Evolutionary conservation across 2,888 invertebrate species (phyloP), one percentile per base, ranked within the genome.

Genomic region (Norana najaformis): DNA sequence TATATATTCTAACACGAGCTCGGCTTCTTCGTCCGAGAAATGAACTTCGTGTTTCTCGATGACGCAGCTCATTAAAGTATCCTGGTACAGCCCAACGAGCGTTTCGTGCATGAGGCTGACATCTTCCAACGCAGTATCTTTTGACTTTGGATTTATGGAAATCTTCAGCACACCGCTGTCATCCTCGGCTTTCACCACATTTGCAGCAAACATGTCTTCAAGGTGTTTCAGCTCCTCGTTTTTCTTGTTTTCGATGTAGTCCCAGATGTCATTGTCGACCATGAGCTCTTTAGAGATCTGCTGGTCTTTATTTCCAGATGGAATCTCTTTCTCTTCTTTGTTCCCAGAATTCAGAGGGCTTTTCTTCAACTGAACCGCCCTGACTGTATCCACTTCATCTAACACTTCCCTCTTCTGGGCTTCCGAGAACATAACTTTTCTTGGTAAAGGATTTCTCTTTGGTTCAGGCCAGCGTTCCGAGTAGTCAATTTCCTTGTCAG

Each of bases 141-240:
- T 18, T 6, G 37, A 85, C 37, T 85, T 85, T 35, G 85, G 35
- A 18, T 1, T 36, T 23, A 85, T 35, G 16, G 37, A 20, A 35
- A 85, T 35, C 85, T 36, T 85, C 85, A 85, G 85, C 13, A 85
- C 85, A 14, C 85, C 85, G 85, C 85, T 85, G 36, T 85, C 85
- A 16, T 85, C 85, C 36, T 85, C 85, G 85, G 37, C 35, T 23
- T 85, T 85, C 23, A 35, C 16, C 36, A 85, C 20, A 2, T 20
- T 8, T 11, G 85, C 85, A 16, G 18, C 85, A 16, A 85, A 85
- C 85, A 85, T 37, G 1, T 20, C 34, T 14, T 85, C 85, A 16
- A 85, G 36, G 36, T 85, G n/a, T 2, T 37, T 35, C 18, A 85
- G 36, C 6, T 85, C 85, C 5, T 85, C 37, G 18, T 30, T 4